These are phyloP conservation scores for Lordiphosa collinella DNA, from an alignment of 1,140 invertebrate genomes.

Conservation along the genomic window DNA sequence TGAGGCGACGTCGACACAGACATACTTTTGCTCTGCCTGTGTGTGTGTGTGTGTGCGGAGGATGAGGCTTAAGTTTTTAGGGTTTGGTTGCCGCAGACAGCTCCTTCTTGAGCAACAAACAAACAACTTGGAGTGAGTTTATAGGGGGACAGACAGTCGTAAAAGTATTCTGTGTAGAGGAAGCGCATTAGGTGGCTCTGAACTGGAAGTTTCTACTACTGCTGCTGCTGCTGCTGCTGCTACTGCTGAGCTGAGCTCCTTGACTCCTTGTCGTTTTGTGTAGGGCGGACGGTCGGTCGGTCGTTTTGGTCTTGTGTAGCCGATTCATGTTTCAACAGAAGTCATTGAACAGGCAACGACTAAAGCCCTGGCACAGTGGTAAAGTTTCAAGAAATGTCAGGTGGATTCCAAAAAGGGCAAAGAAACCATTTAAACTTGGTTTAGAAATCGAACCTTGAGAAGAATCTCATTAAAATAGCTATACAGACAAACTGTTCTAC, in stretches of 20 bases:
- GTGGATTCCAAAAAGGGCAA: too few species aligned
- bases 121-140: conserved; percentile 1
- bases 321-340: conserved; percentile 72
- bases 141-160: conserved; percentile 49
- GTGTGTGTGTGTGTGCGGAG: conserved; percentile 26
- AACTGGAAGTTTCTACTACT: conserved; percentile 28
- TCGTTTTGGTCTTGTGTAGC: conserved; percentile 51
- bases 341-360: conserved; percentile 75
- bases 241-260: conserved; percentile 21
- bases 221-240: too few species aligned
- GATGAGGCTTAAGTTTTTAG: conserved; percentile 17
- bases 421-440: too few species aligned
- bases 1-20: conserved; percentile 64
- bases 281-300: too few species aligned
- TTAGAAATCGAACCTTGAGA: too few species aligned
- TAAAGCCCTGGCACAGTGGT: conserved; percentile 33
- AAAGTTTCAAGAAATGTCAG: neutral
- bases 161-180: conserved; percentile 71
- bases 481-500: too few species aligned
- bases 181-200: conserved; percentile 68
- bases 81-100: conserved; percentile 46
- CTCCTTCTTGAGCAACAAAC: conserved; percentile 36
- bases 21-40: conserved; percentile 41
- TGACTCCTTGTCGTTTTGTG: conserved; percentile 40
- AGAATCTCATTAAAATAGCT: too few species aligned